Percentiles rank a stretch among this genome's conserved stretches.
Conservation (phyloP, 2,113 vertebrate species). For the Mixornis gularis region DNA sequence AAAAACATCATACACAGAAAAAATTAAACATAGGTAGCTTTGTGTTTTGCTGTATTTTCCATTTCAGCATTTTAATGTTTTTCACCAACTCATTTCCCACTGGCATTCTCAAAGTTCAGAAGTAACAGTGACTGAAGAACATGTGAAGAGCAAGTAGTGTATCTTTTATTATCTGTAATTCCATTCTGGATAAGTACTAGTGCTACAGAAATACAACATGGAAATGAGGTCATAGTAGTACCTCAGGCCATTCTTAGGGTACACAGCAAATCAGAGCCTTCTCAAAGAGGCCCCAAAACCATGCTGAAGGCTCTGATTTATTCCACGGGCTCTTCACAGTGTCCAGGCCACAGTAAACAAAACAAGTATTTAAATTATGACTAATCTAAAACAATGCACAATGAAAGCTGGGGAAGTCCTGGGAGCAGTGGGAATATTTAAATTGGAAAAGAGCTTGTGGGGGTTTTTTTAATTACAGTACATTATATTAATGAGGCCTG, state of each 20-base stretch:
- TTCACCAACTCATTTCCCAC: background rate
- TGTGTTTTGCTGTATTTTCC: background rate
- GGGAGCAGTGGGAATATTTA: constrained; percentile 13
- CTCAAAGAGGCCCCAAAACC: background rate
- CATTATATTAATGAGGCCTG: background rate
- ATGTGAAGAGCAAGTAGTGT: background rate
- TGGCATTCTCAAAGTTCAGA: background rate
- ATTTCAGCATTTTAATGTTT: background rate
- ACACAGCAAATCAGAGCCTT: background rate
- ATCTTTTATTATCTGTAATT: background rate
- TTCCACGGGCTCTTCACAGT: background rate
- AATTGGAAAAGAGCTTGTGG: background rate
- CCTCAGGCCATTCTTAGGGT: fast-evolving
- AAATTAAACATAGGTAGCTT: background rate
- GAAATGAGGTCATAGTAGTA: background rate
- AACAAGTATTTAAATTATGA: constrained; percentile 5
- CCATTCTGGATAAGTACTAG: background rate
- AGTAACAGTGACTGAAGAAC: background rate
- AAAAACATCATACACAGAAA: background rate
- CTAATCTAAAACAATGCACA: constrained; percentile 11
- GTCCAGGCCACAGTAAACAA: background rate
- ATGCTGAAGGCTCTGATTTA: background rate
- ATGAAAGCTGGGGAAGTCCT: background rate
- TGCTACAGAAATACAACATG: fast-evolving
- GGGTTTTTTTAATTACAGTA: background rate